phyloP scores from a whole-genome alignment of 2,888 invertebrate genomes.

The Reticulitermes lucifugus region DNA sequence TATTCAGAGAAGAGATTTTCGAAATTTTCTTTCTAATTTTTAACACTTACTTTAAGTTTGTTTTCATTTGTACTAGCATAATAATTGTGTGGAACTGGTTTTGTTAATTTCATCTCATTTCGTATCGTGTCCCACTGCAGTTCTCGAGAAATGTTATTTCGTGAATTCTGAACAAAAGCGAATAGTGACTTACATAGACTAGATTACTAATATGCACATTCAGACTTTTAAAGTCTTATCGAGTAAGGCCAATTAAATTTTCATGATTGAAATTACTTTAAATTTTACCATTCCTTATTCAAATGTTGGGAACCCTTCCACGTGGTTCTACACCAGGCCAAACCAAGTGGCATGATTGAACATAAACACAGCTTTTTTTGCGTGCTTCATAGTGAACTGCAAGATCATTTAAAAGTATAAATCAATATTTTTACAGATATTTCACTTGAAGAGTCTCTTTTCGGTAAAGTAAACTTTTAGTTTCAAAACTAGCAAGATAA shows the following conservation, averaged over 20 bases:
- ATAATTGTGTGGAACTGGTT: too few relatives aligned
- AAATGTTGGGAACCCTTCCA: not conserved
- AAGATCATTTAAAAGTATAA: not conserved
- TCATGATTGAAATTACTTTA: not conserved
- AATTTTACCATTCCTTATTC: not conserved
- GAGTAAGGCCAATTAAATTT: not conserved
- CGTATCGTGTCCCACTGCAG: too few relatives aligned
- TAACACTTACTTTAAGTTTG: too few relatives aligned
- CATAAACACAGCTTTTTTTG: not conserved
- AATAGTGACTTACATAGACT: not conserved
- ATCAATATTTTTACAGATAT: constrained; percentile 1
- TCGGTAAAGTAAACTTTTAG: not conserved
- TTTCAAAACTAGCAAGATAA: not conserved
- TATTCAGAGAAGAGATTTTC: too few relatives aligned
- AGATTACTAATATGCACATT: not conserved
- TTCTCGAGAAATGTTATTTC: too few relatives aligned
- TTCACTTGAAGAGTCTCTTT: not conserved
- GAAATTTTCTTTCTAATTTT: too few relatives aligned
- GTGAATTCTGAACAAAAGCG: too few relatives aligned
- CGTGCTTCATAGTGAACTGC: not conserved
- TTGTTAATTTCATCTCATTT: too few relatives aligned
- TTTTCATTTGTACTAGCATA: too few relatives aligned
- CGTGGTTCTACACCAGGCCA: not conserved
- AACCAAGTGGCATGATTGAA: not conserved
- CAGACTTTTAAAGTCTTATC: not conserved